phyloP scores from a whole-genome alignment of 2,797 vertebrate species.

The Psittacula derbiana region DNA sequence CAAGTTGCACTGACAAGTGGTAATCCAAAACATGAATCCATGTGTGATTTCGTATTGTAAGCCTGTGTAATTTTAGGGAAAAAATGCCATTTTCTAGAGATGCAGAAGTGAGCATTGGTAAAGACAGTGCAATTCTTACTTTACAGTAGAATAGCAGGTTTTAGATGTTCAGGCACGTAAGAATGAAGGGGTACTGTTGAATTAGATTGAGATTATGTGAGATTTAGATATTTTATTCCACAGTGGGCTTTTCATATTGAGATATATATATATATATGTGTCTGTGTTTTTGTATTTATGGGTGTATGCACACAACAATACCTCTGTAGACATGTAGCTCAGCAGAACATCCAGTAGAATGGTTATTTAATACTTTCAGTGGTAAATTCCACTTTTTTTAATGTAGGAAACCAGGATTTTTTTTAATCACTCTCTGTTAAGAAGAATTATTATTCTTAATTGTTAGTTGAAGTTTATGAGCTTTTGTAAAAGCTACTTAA shows the following conservation, averaged over 20 bases:
- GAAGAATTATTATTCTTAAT: not conserved
- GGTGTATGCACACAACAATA: not conserved
- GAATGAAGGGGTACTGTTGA: not conserved
- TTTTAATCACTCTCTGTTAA: not conserved
- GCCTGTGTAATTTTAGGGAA: not conserved
- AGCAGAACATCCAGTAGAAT: not conserved
- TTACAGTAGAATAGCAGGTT: not conserved
- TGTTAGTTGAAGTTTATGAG: not conserved
- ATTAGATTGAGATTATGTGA: not conserved
- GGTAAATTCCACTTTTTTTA: not conserved
- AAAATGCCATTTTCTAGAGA: not conserved
- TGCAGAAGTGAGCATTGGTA: not conserved
- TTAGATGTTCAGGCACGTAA: not conserved
- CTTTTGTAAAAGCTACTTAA: not conserved
- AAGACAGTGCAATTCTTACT: not conserved
- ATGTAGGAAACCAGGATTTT: not conserved
- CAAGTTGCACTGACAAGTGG: not conserved
- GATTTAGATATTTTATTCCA: not conserved
- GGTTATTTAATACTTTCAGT: not conserved
- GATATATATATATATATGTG: too few species aligned
- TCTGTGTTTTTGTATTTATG: not conserved
- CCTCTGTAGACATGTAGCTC: not conserved
- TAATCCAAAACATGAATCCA: not conserved
- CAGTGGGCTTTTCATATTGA: not conserved
- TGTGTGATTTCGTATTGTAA: not conserved